A percentile compares a stretch with the other conserved stretches of the same genome.
phyloP scores from a whole-genome alignment of 1,140 invertebrate genomes.

The Euschistus heros region DNA sequence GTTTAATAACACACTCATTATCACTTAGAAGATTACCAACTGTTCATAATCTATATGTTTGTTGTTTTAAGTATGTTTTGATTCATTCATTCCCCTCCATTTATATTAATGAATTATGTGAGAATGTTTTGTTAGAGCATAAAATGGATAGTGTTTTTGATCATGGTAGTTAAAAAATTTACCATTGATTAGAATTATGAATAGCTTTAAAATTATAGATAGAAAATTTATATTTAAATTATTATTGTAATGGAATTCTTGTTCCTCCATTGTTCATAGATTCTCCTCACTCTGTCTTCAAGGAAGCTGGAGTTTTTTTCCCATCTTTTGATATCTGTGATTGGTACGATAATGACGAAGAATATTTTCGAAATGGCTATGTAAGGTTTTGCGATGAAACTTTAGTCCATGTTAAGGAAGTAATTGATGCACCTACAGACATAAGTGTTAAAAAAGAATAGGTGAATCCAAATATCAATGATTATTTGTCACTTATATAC shows the following conservation, averaged over 20 bases:
- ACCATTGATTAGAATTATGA: too few relatives aligned
- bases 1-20: too few relatives aligned
- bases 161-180: too few relatives aligned
- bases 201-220: too few relatives aligned
- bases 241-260: neutral
- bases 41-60: too few relatives aligned
- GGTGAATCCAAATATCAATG: too few relatives aligned
- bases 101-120: neutral
- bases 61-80: neutral
- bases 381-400: slow-evolving; percentile 35
- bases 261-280: slow-evolving; percentile 45
- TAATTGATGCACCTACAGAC: neutral
- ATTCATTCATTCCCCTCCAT: neutral
- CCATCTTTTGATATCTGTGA: slow-evolving; percentile 55
- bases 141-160: too few relatives aligned
- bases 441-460: too few relatives aligned
- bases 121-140: too few relatives aligned
- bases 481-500: too few relatives aligned
- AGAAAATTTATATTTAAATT: too few relatives aligned
- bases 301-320: slow-evolving; percentile 75
- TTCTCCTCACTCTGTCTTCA: slow-evolving; percentile 57
- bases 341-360: slow-evolving; percentile 46
- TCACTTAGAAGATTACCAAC: too few relatives aligned
- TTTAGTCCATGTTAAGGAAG: slow-evolving; percentile 34
- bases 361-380: slow-evolving; percentile 35